These are phyloP conservation scores for Cynaeus angustus DNA, from an alignment of 2,888 invertebrate species.

Conservation along the genomic window DNA sequence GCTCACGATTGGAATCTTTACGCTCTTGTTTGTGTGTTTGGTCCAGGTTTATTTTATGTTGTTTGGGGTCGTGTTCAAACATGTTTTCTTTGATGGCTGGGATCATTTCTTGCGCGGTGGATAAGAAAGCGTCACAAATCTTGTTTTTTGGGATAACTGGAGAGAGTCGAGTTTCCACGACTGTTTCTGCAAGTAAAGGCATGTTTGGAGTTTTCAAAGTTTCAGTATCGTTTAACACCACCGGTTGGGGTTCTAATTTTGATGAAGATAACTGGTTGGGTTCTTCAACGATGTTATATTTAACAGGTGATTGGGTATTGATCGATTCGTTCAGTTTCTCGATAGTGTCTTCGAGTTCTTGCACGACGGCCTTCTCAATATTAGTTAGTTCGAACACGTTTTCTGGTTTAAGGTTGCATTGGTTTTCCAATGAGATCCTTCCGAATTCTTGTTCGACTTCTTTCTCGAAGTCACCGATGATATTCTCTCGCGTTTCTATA, in stretches of 20 bases:
- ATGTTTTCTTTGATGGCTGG: slow-evolving; percentile 48
- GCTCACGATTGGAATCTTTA: slow-evolving; percentile 66
- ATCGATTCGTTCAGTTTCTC: slow-evolving; percentile 66
- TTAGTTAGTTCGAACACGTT: slow-evolving; percentile 49
- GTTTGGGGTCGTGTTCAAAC: slow-evolving; percentile 22
- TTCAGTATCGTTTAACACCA: slow-evolving; percentile 57
- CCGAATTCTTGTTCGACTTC: slow-evolving; percentile 77
- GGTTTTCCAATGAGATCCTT: slow-evolving; percentile 68
- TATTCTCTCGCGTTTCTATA: slow-evolving; percentile 53
- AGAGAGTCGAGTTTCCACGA: neutral
- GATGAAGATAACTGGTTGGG: slow-evolving; percentile 60
- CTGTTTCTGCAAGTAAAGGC: slow-evolving; percentile 41
- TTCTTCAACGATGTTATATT: slow-evolving; percentile 66
- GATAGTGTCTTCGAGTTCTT: slow-evolving; percentile 66
- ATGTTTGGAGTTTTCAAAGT: slow-evolving; percentile 50
- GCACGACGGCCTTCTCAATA: slow-evolving; percentile 61
- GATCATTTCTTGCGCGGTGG: slow-evolving; percentile 76
- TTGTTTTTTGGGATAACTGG: slow-evolving; percentile 66
- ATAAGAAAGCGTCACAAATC: slow-evolving; percentile 76
- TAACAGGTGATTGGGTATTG: slow-evolving; percentile 64
- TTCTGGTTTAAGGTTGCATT: slow-evolving; percentile 15
- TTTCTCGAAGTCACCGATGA: slow-evolving; percentile 76
- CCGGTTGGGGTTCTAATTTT: slow-evolving; percentile 51
- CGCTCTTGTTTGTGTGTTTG: slow-evolving; percentile 35
- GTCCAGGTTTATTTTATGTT: neutral